Evolutionary conservation across 2,888 invertebrate genomes (phyloP), one percentile per base, ranked within the genome.

Genomic region (Adelognathus sp.): DNA sequence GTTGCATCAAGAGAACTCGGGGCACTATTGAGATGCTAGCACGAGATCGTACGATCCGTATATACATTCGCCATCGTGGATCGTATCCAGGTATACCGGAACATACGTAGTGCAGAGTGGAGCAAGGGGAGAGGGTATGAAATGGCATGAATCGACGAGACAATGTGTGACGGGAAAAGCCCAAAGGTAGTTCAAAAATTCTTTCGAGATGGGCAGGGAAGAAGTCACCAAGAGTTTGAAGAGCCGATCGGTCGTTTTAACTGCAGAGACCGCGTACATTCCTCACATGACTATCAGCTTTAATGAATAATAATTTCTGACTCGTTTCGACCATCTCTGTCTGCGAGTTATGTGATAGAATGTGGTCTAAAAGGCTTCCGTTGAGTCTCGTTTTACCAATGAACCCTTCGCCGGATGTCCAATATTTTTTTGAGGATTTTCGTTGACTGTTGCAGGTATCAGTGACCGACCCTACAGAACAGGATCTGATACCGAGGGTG

Each of bases 401-500:
- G n/a, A n/a, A n/a, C n/a, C n/a, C n/a, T n/a, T n/a, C n/a, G n/a
- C n/a, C n/a, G n/a, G n/a, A n/a, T 39, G 4, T n/a, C 39, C n/a
- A 39, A 39, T 14, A 39, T 14, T 1, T n/a, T 5, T 4, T 39
- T 39, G 1, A 39, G 9, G 39, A 14, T 5, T 39, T n/a, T 24
- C 4, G 3, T 33, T 3, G 9, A 21, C 46, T 54, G 82, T 90
- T 92, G 4, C 91, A 95, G 95, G 93, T 91, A 94, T 95, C 14
- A 88, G 83, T 82, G 95, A 96, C 84, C 94, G 95, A 76, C 94
- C 94, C 71, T 96, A 96, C 86, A 94, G 96, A 66, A 95, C 96
- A 1, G 95, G 96, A 85, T 93, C 94, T 56, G 96, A 96, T 75
- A 95, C 95, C 39, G 94, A 94, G 84, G 94, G 93, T 86, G 93